A percentile compares a stretch with the other conserved stretches of the same genome.
Conservation (phyloP, 2,888 invertebrate genomes). For the Plebejus melissa region DNA sequence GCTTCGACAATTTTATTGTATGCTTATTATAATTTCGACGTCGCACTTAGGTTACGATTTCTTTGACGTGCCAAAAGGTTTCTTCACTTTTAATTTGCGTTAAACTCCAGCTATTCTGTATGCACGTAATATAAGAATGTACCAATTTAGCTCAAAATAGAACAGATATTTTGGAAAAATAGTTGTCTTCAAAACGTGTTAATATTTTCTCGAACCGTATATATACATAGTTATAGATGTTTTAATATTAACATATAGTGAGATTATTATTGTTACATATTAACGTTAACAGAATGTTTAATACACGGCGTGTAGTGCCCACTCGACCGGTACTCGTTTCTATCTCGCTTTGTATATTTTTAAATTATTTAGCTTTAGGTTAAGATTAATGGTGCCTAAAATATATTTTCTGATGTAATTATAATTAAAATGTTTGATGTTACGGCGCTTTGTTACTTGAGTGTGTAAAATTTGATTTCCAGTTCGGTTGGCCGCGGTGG, state of each 20-base stretch:
- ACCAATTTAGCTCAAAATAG: constrained; percentile 40
- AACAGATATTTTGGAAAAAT: constrained; percentile 38
- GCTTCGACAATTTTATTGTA: not conserved
- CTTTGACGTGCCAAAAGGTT: constrained; percentile 40
- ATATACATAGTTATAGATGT: constrained; percentile 35
- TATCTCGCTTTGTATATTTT: constrained; percentile 29
- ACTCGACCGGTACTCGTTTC: constrained; percentile 28
- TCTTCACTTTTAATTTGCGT: constrained; percentile 33
- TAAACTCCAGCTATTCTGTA: constrained; percentile 28
- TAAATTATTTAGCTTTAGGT: constrained; percentile 47
- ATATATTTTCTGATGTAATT: constrained; percentile 43
- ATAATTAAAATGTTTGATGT: constrained; percentile 29
- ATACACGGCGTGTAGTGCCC: constrained; percentile 24
- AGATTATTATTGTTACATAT: constrained; percentile 37
- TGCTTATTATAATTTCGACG: constrained; percentile 4
- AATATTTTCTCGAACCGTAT: constrained; percentile 39
- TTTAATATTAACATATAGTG: constrained; percentile 40
- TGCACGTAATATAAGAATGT: constrained; percentile 35
- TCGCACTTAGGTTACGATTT: constrained; percentile 36
- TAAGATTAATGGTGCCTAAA: constrained; percentile 69
- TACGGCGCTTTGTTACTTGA: constrained; percentile 22
- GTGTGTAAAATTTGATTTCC: not conserved
- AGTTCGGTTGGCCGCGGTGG: constrained; percentile 1
- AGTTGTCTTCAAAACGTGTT: constrained; percentile 34
- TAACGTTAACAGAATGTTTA: constrained; percentile 29